Evolutionary conservation across 2,888 invertebrate genomes (phyloP).

Genomic region (Drosophila mayaguana): DNA sequence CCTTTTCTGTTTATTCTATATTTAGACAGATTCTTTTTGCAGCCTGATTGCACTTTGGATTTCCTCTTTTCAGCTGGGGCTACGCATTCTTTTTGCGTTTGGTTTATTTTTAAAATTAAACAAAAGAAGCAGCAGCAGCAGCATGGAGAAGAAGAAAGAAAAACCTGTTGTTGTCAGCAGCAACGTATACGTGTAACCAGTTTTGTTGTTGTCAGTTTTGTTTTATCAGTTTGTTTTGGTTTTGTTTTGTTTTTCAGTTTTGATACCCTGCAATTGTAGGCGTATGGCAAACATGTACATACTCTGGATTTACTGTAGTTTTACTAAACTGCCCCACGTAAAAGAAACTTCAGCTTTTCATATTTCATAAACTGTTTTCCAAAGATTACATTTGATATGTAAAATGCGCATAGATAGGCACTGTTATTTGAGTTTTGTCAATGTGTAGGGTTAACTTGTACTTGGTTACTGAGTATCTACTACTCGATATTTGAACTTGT

Average conservation of each 20-base stretch:
- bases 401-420: not conserved
- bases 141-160: conserved; percentile 16
- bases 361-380: not conserved
- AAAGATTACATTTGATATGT: not conserved
- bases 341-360: not conserved
- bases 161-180: conserved; percentile 59
- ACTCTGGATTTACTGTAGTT: not conserved
- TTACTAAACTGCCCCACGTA: not conserved
- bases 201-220: conserved; percentile 49
- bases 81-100: conserved; percentile 24
- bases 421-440: not conserved
- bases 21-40: conserved; percentile 37
- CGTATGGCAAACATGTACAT: not conserved
- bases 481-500: not conserved
- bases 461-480: conserved; percentile 11
- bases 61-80: conserved; percentile 11
- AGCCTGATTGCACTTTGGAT: conserved; percentile 5
- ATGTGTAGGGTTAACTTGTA: fast-evolving
- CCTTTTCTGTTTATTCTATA: conserved; percentile 42
- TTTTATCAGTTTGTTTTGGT: conserved; percentile 49
- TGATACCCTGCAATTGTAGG: conserved; percentile 7
- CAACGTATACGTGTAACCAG: conserved; percentile 34
- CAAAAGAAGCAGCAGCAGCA: conserved; percentile 20
- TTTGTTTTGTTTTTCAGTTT: conserved; percentile 16
- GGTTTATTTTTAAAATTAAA: conserved; percentile 50